A percentile compares a stretch with the other conserved stretches of the same genome.
phyloP scores from a whole-genome alignment of 1,140 invertebrate genomes.

The Drosophila gunungcola region DNA sequence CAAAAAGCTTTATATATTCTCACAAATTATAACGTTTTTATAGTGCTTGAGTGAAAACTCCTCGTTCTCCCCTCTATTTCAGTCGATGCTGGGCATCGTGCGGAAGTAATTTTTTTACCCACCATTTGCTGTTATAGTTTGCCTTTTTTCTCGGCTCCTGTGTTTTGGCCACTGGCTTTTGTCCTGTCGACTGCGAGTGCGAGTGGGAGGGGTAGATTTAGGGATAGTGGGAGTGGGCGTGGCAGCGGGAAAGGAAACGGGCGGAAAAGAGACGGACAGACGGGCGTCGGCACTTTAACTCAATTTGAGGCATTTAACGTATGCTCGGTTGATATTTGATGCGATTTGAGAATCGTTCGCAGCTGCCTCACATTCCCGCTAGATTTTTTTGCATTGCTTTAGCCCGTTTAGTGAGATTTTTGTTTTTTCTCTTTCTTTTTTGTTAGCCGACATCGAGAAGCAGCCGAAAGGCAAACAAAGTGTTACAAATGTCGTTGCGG shows the following conservation, averaged over 20 bases:
- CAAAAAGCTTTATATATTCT: too few species aligned
- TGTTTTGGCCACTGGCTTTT: slow-evolving; percentile 61
- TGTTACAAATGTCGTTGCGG: slow-evolving; percentile 76
- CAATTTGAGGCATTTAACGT: slow-evolving; percentile 84
- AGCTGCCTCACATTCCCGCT: background rate
- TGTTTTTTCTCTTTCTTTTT: slow-evolving; percentile 4
- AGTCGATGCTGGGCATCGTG: slow-evolving; percentile 12
- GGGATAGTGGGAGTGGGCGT: background rate
- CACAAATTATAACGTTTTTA: background rate
- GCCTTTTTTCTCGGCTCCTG: slow-evolving; percentile 13
- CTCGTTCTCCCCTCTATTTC: background rate
- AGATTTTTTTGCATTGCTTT: background rate
- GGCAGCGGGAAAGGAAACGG: background rate
- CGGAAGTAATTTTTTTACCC: slow-evolving; percentile 37
- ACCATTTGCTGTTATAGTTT: slow-evolving; percentile 38
- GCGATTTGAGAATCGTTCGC: slow-evolving; percentile 70
- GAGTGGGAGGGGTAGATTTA: background rate
- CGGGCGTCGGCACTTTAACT: slow-evolving; percentile 78
- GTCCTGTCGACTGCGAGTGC: slow-evolving; percentile 30
- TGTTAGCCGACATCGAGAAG: slow-evolving; percentile 9
- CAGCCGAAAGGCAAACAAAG: slow-evolving; percentile 77
- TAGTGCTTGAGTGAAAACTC: background rate
- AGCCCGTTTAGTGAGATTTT: slow-evolving; percentile 27
- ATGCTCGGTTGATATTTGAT: slow-evolving; percentile 84
- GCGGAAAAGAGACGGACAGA: slow-evolving; percentile 18